Conservation (phyloP, 2,888 invertebrate species). For the Trichacis sp. region DNA sequence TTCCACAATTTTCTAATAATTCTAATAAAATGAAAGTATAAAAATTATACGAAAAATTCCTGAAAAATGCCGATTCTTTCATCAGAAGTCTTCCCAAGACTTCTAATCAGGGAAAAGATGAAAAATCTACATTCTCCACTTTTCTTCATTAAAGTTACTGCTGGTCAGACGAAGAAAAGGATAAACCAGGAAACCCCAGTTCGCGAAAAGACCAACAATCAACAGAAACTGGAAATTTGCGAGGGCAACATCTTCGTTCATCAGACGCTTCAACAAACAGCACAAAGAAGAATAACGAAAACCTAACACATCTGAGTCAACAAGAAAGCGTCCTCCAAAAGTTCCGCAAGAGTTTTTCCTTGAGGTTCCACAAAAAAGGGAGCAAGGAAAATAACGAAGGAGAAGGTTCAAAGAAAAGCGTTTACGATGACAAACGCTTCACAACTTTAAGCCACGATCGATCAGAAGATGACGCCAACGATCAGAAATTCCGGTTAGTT, state of each 20-base stretch:
- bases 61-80: too few relatives aligned
- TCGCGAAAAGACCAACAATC: neutral
- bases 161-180: conserved; percentile 1
- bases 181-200: neutral
- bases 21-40: neutral
- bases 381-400: conserved; percentile 70
- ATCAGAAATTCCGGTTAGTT: conserved; percentile 65
- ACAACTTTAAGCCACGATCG: conserved; percentile 47
- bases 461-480: conserved; percentile 55
- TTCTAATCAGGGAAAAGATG: too few relatives aligned
- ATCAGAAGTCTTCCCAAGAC: too few relatives aligned
- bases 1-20: neutral
- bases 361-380: conserved; percentile 73
- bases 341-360: conserved; percentile 78
- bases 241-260: neutral
- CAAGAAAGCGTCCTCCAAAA: conserved; percentile 77
- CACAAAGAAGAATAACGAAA: conserved; percentile 1
- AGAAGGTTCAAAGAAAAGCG: conserved; percentile 63
- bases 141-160: neutral
- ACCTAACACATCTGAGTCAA: conserved; percentile 25
- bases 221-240: neutral
- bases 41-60: conserved; percentile 4
- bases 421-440: conserved; percentile 40
- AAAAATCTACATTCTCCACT: too few relatives aligned
- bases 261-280: neutral